A percentile compares a stretch with the other conserved stretches of the same genome.
Evolutionary conservation across 2,113 vertebrate species (phyloP).

Genomic region (Tenrec ecaudatus): DNA sequence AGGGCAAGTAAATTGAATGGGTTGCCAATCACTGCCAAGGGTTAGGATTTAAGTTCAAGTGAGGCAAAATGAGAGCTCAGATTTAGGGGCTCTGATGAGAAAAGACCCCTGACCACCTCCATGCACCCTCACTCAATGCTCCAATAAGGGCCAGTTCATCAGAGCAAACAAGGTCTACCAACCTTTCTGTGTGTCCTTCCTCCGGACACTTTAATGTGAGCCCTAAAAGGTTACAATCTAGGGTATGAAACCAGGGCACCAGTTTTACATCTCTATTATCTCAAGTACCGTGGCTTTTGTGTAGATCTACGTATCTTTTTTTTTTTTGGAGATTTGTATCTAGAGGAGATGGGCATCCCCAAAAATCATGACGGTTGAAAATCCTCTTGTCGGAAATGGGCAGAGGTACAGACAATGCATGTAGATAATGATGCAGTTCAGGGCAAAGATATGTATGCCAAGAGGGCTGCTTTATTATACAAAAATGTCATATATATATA

Average conservation of each 20-base stretch:
- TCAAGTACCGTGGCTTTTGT: not conserved
- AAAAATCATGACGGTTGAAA: not conserved
- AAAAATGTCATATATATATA: not conserved
- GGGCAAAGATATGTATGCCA: conserved; percentile 12
- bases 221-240: conserved; percentile 41
- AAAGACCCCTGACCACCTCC: not conserved
- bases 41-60: not conserved
- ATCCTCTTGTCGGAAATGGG: conserved; percentile 23
- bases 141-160: not conserved
- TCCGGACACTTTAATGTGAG: not conserved
- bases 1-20: not conserved
- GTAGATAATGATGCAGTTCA: not conserved
- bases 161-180: not conserved
- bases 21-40: not conserved
- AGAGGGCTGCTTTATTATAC: not conserved
- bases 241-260: not conserved
- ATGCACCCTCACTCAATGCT: not conserved
- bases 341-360: not conserved
- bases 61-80: not conserved
- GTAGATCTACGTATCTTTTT: not conserved
- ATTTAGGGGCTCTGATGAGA: not conserved
- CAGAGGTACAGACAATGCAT: conserved; percentile 9
- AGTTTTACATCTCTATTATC: not conserved
- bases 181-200: not conserved
- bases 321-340: not conserved